Percentiles rank a stretch among this genome's conserved stretches.
These are phyloP conservation scores for Drosophila oshimai DNA, from an alignment of 1,140 invertebrate genomes.

Conservation along the genomic window DNA sequence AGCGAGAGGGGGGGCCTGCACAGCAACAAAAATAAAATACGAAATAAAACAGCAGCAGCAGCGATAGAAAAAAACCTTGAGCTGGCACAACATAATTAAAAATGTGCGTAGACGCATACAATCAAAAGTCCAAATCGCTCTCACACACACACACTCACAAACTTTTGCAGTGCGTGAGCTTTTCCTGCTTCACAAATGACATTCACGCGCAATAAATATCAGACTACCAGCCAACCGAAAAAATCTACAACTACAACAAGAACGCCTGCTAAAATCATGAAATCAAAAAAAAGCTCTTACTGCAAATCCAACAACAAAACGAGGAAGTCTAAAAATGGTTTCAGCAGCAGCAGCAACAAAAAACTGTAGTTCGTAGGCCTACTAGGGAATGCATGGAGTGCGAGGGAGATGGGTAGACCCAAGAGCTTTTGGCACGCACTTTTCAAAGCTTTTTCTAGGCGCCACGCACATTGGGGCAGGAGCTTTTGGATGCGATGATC, in stretches of 20 bases:
- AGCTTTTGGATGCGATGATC: constrained; percentile 31
- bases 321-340: constrained; percentile 72
- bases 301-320: constrained; percentile 64
- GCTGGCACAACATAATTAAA: constrained; percentile 80
- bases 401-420: constrained; percentile 5
- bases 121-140: constrained; percentile 1
- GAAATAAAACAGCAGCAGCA: constrained; percentile 34
- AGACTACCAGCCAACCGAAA: constrained; percentile 16
- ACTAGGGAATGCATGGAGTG: constrained; percentile 10
- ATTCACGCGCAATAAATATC: constrained; percentile 78
- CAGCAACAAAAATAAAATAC: constrained; percentile 62
- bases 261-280: constrained; percentile 25
- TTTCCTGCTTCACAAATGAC: constrained; percentile 72
- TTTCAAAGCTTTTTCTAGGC: constrained; percentile 17
- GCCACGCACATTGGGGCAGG: constrained; percentile 5
- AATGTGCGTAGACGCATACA: constrained; percentile 71
- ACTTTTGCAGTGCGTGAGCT: constrained; percentile 70
- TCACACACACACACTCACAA: background rate
- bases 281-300: constrained; percentile 66
- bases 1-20: constrained; percentile 50
- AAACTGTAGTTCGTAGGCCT: constrained; percentile 12
- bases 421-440: constrained; percentile 29
- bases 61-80: constrained; percentile 77
- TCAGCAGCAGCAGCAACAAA: constrained; percentile 13
- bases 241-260: too few species aligned